Base-by-base conservation (phyloP, 2,113 vertebrate species). In the Otocyon megalotis region DNA sequence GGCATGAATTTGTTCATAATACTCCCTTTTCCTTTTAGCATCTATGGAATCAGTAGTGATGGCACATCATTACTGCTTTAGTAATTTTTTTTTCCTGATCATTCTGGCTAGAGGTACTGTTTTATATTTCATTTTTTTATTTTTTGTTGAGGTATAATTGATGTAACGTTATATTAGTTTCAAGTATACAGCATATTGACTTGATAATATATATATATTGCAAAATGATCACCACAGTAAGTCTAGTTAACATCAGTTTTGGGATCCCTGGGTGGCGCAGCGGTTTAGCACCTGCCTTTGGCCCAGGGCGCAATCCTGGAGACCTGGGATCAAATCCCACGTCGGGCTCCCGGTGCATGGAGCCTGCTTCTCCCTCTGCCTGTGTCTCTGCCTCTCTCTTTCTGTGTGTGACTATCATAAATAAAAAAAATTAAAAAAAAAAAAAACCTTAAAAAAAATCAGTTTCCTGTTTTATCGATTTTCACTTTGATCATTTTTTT, bases 41-140 rank as follows among this genome's bases (percentile, higher is more conserved):
- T 87, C 17, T 32, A 4, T 80, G 63, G 24, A 56, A 19, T 82
- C 50, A 72, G 4, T 54, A 77, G 54, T 84, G n/a, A 16, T 35
- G 37, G 60, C 30, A 50, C 35, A 71, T 72, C 69, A 58, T 71
- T 83, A n/a, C 71, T 65, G 30, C 30, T 58, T 24, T 93, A 13
- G 13, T 63, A 69, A 63, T 16, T 71, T 88, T 93, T 67, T 80
- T 74, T 35, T 30, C 19, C n/a, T 93, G 11, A 50, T 93, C 15
- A 86, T 26, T 93, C 65, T 93, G 19, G 35, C 56, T 89, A 65
- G 79, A 80, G 81, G 90, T 74, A 93, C 32, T 86, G 4, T 90
- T 79, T 71, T 89, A 69, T 88, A 2, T 53, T 87, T 56, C 14
- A 32, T 65, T 48, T 60, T 89, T 37, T 37, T 72, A 37, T 72